These are phyloP conservation scores for Malurus alboscapulatus DNA, from an alignment of 2,113 vertebrate genomes.

Conservation along the genomic window DNA sequence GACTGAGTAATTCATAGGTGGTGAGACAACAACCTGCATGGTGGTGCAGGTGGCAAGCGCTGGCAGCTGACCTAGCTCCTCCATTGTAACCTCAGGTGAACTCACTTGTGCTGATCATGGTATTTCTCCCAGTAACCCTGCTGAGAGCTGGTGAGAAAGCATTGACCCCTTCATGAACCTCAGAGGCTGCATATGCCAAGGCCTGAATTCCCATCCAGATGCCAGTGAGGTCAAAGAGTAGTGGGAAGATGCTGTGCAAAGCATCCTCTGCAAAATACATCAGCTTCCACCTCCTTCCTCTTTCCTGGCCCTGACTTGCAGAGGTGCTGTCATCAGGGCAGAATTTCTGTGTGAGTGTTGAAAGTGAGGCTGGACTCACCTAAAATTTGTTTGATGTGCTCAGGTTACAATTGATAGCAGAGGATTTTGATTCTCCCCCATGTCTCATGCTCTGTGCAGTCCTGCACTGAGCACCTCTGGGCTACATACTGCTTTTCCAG, in stretches of 20 bases:
- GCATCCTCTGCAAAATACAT: background rate
- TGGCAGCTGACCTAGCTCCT: background rate
- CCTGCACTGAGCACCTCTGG: background rate
- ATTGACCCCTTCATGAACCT: background rate
- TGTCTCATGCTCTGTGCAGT: background rate
- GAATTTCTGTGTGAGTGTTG: background rate
- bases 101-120: background rate
- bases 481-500: background rate
- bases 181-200: background rate
- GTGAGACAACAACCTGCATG: background rate
- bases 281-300: background rate
- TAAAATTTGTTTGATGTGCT: background rate
- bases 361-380: background rate
- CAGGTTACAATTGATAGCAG: background rate
- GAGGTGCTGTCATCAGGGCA: background rate
- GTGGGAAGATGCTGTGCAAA: background rate
- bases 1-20: background rate
- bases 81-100: background rate
- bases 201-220: background rate
- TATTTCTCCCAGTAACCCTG: background rate
- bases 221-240: background rate
- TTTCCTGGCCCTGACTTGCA: fast-evolving
- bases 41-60: background rate
- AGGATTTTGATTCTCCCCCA: background rate
- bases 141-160: background rate